Conservation (phyloP, 2,113 vertebrate species). For the Heteronetta atricapilla region DNA sequence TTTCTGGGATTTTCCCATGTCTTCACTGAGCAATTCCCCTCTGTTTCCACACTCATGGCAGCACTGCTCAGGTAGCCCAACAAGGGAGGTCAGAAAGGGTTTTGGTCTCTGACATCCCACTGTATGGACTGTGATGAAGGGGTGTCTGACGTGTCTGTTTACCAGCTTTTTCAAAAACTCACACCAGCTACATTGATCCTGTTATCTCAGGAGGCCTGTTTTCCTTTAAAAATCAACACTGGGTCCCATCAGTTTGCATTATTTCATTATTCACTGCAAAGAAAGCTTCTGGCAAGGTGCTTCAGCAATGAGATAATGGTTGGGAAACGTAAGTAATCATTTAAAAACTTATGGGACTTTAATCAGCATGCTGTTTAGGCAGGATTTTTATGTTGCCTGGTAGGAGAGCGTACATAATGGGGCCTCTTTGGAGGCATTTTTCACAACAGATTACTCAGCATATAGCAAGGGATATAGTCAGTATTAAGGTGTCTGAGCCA, state of each 20-base stretch:
- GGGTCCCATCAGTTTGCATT: slow-evolving; percentile 6
- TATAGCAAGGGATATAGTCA: slow-evolving; percentile 56
- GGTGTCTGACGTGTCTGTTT: rapidly evolving
- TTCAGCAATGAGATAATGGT: slow-evolving; percentile 55
- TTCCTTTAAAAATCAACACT: slow-evolving; percentile 33
- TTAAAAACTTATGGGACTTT: slow-evolving; percentile 51
- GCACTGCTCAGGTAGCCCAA: not conserved
- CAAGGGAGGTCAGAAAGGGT: not conserved
- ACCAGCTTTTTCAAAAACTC: not conserved
- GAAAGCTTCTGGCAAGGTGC: slow-evolving; percentile 28
- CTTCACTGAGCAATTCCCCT: not conserved
- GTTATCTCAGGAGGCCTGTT: not conserved
- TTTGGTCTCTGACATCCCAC: not conserved
- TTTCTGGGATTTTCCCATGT: not conserved
- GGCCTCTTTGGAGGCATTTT: slow-evolving; percentile 46
- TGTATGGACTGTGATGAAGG: not conserved
- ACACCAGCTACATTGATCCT: not conserved
- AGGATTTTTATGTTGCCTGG: slow-evolving; percentile 48
- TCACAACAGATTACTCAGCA: slow-evolving; percentile 64
- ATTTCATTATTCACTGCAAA: slow-evolving; percentile 53
- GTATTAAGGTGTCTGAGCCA: slow-evolving; percentile 65
- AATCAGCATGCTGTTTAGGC: slow-evolving; percentile 22
- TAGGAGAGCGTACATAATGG: slow-evolving; percentile 40
- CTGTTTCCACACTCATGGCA: not conserved
- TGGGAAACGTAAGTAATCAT: slow-evolving; percentile 45